Base-by-base conservation (phyloP, 1,140 invertebrate genomes). In the Cotesia vestalis region DNA sequence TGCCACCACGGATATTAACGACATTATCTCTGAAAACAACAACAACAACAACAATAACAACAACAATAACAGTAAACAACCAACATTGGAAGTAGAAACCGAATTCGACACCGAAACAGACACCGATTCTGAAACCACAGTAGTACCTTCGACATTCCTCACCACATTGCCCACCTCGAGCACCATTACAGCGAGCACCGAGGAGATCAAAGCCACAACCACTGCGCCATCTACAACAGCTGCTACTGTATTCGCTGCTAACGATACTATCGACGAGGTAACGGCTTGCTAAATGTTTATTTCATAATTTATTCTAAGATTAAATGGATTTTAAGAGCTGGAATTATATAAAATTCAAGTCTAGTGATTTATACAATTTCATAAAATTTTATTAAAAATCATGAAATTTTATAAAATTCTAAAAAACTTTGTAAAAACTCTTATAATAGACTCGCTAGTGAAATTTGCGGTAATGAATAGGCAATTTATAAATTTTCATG, bases 131-230 rank as follows among this genome's bases (percentile, higher is more conserved):
- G 40, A 46, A 46, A 46, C 5, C 40, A 46, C 40, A 46, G 40
- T 11, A 40, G n/a, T 40, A 14, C 12, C 27, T 14, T 11, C 62
- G 12, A 46, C 35, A 38, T 14, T 64, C 17, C 36, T 40, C 38
- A 64, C 62, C 11, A 64, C 62, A n/a, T 38, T 38, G 38, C 38
- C 60, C 34, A 61, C 60, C 17, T 61, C 17, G n/a, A 64, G 35
- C 34, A 75, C 78, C 27, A 72, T 81, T 3, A 72, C 78, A 40
- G 75, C 79, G 17, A 72, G 73, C 4, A 74, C 80, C 11, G 75
- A 80, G 6, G 40, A 46, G 11, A 46, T 46, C 6, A 46, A 46
- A 53, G 69, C 81, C 17, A 75, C 81, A 17, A 72, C 80, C 46
- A 81, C 81, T 14, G 27, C 75, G 27, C 52, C 61, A 17, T 59